Conservation (phyloP, 1,140 invertebrate species). For the Berghia stephanieae region DNA sequence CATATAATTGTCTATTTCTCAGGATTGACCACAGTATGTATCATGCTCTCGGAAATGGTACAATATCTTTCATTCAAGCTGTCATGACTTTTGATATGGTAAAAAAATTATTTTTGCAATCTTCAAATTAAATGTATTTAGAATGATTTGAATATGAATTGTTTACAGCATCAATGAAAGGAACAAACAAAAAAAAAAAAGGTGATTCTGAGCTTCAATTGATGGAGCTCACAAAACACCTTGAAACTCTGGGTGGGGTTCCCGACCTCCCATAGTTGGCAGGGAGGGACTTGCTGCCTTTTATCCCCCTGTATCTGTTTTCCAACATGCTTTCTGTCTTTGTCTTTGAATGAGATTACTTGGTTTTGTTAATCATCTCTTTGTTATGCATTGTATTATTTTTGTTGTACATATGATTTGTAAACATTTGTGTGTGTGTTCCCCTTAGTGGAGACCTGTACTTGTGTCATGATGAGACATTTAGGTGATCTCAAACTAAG, state of each 20-base stretch:
- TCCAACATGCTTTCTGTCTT: no score
- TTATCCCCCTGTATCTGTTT: no score
- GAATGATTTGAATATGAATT: not conserved
- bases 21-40: conserved; percentile 88
- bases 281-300: not conserved
- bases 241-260: not conserved
- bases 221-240: not conserved
- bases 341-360: no score
- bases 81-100: conserved; percentile 91
- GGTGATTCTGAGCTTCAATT: not conserved
- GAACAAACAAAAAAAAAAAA: no score
- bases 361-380: no score
- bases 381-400: no score
- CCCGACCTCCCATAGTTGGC: not conserved
- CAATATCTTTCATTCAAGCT: conserved; percentile 91
- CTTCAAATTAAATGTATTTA: not conserved
- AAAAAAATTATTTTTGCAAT: conserved; percentile 45
- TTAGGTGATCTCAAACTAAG: no score
- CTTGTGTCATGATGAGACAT: no score
- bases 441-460: no score
- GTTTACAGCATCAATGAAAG: no score
- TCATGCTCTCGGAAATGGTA: conserved; percentile 88
- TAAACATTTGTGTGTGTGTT: no score
- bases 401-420: no score
- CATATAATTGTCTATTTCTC: conserved; percentile 52